Evolutionary conservation across 1,140 invertebrate species (phyloP).

Genomic region (Caenorhabditis latens): DNA sequence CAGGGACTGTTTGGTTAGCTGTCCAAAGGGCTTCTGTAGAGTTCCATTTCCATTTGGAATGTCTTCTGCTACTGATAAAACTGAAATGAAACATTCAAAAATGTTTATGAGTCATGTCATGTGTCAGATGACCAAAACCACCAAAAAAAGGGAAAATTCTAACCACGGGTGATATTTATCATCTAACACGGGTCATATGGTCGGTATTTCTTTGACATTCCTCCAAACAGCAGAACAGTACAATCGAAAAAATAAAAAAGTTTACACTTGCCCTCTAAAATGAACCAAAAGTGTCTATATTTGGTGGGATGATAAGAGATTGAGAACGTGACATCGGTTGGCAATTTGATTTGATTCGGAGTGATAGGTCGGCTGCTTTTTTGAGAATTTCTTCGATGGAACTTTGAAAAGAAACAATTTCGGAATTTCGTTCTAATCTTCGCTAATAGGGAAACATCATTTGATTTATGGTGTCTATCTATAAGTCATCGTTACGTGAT

Average conservation of each 20-base stretch:
- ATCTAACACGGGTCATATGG: constrained; percentile 48
- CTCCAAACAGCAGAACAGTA: background rate
- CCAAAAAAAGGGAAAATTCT: background rate
- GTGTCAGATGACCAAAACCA: constrained; percentile 24
- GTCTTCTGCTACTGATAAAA: background rate
- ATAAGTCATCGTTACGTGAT: background rate
- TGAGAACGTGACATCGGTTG: constrained; percentile 10
- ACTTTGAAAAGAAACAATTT: background rate
- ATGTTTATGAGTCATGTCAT: background rate
- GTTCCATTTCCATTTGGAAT: background rate
- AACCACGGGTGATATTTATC: constrained; percentile 16
- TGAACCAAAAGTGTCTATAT: background rate
- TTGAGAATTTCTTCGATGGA: no score
- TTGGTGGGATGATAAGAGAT: background rate
- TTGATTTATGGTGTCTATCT: constrained; percentile 22
- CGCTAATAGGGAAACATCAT: background rate
- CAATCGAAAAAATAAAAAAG: constrained; percentile 24
- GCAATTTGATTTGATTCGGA: constrained; percentile 41
- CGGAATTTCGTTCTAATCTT: background rate
- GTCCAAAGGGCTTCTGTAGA: background rate
- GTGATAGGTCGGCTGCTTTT: constrained; percentile 15
- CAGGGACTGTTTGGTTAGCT: background rate
- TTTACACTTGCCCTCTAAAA: constrained; percentile 19
- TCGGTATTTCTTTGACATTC: constrained; percentile 54
- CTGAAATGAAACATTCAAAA: background rate